Conservation (phyloP, 2,113 vertebrate genomes). For the Myotis brandtii region DNA sequence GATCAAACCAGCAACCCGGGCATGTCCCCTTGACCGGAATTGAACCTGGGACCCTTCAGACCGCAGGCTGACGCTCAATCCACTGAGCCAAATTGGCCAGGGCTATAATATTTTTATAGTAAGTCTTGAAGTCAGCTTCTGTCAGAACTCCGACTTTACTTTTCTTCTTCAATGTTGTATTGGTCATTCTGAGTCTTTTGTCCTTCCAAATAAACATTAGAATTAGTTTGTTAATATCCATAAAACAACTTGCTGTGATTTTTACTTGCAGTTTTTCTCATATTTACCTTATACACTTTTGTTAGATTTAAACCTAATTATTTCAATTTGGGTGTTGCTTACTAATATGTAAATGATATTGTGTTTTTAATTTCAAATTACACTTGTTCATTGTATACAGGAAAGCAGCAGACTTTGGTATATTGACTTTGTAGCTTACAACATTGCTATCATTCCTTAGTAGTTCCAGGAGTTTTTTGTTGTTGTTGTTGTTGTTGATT, state of each 20-base stretch:
- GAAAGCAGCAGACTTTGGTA: background rate
- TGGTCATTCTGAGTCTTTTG: background rate
- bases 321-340: background rate
- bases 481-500: background rate
- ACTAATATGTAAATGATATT: background rate
- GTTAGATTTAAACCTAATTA: background rate
- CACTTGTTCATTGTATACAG: background rate
- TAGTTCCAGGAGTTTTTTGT: background rate
- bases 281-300: background rate
- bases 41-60: no score
- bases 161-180: background rate
- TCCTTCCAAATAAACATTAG: background rate
- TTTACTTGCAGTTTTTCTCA: background rate
- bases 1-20: rapidly evolving
- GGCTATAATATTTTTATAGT: background rate
- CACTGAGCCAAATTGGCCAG: no score
- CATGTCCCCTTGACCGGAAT: no score
- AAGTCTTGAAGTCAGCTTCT: background rate
- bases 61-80: no score
- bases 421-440: background rate
- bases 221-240: background rate
- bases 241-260: background rate
- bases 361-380: background rate
- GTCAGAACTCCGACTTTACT: background rate
- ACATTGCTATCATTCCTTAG: background rate